These are phyloP conservation scores for Choreutis nemorana DNA, from an alignment of 2,888 invertebrate genomes.

Conservation along the genomic window DNA sequence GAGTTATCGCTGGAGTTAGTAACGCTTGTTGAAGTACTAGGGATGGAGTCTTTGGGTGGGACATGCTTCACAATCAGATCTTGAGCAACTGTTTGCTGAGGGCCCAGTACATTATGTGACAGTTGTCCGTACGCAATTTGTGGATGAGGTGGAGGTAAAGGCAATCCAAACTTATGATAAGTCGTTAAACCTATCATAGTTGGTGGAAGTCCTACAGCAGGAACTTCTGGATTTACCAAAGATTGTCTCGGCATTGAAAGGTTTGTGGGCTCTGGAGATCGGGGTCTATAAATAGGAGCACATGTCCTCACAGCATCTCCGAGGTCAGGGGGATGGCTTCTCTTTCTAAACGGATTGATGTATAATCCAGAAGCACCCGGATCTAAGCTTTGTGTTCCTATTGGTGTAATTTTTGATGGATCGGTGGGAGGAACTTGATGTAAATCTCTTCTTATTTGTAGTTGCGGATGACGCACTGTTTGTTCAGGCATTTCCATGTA, in stretches of 20 bases:
- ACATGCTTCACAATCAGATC: conserved; percentile 62
- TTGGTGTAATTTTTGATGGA: conserved; percentile 38
- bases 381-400: conserved; percentile 52
- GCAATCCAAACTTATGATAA: conserved; percentile 56
- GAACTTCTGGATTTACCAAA: conserved; percentile 35
- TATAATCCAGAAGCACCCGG: conserved; percentile 53
- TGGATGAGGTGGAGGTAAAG: conserved; percentile 52
- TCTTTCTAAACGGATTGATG: conserved; percentile 63
- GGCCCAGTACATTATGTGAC: conserved; percentile 43
- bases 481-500: conserved; percentile 55
- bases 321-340: conserved; percentile 63
- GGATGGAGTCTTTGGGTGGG: conserved; percentile 49
- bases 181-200: conserved; percentile 51
- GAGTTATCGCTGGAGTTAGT: conserved; percentile 35
- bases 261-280: conserved; percentile 60
- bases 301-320: conserved; percentile 48
- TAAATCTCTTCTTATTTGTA: conserved; percentile 82
- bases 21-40: conserved; percentile 44
- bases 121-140: conserved; percentile 49
- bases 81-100: conserved; percentile 60
- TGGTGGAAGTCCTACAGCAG: conserved; percentile 39
- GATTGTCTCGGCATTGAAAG: conserved; percentile 49
- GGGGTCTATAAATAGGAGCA: conserved; percentile 42
- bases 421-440: conserved; percentile 63
- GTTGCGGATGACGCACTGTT: conserved; percentile 60